Percentiles rank a stretch among this genome's conserved stretches.
phyloP scores from a whole-genome alignment of 2,888 invertebrate species.

The Aphodius sticticus region DNA sequence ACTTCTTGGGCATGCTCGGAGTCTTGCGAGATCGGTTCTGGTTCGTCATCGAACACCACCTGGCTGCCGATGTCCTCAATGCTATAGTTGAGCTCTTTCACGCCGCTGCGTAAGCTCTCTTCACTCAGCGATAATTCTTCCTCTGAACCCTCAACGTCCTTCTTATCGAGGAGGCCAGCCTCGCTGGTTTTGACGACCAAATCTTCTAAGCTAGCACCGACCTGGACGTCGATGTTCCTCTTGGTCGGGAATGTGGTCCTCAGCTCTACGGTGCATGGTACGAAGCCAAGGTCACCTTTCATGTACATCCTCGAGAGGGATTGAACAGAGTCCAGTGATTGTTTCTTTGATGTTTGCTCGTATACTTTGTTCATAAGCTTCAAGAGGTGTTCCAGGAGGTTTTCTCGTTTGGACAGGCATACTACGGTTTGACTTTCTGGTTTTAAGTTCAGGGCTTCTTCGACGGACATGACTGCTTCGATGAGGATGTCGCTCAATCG shows the following conservation, averaged over 20 bases:
- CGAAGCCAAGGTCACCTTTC: slow-evolving; percentile 73
- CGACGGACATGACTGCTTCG: slow-evolving; percentile 69
- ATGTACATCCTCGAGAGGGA: slow-evolving; percentile 63
- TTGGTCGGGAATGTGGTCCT: slow-evolving; percentile 50
- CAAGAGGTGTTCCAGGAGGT: slow-evolving; percentile 60
- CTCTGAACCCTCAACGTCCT: slow-evolving; percentile 46
- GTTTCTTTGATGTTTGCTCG: slow-evolving; percentile 54
- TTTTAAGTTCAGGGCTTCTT: slow-evolving; percentile 65
- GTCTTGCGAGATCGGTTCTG: slow-evolving; percentile 27
- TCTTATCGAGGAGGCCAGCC: background rate
- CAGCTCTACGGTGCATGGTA: slow-evolving; percentile 62
- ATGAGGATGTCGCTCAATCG: slow-evolving; percentile 67
- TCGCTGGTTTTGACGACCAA: slow-evolving; percentile 38
- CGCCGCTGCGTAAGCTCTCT: slow-evolving; percentile 35
- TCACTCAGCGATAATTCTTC: slow-evolving; percentile 31
- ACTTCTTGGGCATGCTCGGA: slow-evolving; percentile 51
- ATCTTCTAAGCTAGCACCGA: slow-evolving; percentile 49
- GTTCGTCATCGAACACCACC: slow-evolving; percentile 56
- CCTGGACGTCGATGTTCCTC: slow-evolving; percentile 50
- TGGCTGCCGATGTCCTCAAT: slow-evolving; percentile 54
- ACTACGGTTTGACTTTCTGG: slow-evolving; percentile 57
- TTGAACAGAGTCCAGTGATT: slow-evolving; percentile 59
- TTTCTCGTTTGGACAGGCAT: slow-evolving; percentile 62
- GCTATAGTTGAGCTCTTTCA: slow-evolving; percentile 42
- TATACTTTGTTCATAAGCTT: slow-evolving; percentile 54